Evolutionary conservation across 2,888 invertebrate species (phyloP), one percentile per base, ranked within the genome.

Genomic region (Tachina grossa): DNA sequence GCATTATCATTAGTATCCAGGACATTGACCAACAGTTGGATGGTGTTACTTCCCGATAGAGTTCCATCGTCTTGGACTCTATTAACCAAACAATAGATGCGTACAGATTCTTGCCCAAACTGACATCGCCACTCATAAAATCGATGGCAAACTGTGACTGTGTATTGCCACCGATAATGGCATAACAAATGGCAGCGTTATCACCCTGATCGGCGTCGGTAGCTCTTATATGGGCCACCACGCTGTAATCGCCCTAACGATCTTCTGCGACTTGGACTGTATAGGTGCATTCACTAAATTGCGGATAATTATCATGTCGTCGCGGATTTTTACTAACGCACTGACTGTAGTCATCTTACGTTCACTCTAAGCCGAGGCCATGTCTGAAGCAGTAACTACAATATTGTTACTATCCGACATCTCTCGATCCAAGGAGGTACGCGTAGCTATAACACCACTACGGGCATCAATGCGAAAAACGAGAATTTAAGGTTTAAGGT

Each of bases 31-130:
- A 98, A 93, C n/a, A 99, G 94, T 89, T 98, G 97, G 0, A 98
- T 98, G 0, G 98, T 98, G 92, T 99, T 99, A 0, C 98, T 98
- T 31, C 97, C 94, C 0, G 98, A 97, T 0, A 99, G 98, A 89
- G 96, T 96, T 2, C 99, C 99, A 6, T 97, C 97, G 91, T 99
- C 99, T 93, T 98, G 98, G 1, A 99, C 99, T 85, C 99, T 94
- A 31, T 99, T 96, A 19, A 98, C 97, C 68, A 99, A 94, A 14
- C 98, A 94, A 92, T 98, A 98, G 89, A 95, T 97, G 76, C 96
- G 94, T 57, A 96, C 95, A 87, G n/a, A n/a, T n/a, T n/a, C 95
- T 95, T 92, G 99, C 98, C 96, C 14, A 98, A 93, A 0, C 96
- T 95, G 2, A 98, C 96, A 90, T 98, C 97, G 0, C 99, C 99